Conservation (phyloP, 2,888 invertebrate species). For the Flexamia atlantica region DNA sequence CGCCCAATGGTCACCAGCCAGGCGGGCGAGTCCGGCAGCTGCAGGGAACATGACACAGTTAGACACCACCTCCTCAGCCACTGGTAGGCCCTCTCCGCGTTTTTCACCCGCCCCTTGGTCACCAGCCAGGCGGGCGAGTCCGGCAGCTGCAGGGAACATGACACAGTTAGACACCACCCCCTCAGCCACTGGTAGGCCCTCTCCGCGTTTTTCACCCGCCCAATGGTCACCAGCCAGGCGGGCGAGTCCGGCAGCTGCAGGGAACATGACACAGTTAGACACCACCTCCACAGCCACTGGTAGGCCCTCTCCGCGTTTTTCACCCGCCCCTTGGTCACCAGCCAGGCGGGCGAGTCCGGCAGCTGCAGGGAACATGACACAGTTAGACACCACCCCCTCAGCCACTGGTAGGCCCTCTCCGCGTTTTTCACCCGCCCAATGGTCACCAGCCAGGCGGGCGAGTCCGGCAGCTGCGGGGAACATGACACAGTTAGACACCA, state of each 20-base stretch:
- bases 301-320: conserved; percentile 77
- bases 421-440: conserved; percentile 78
- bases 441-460: conserved; percentile 79
- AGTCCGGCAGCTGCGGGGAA: conserved; percentile 80
- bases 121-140: conserved; percentile 80
- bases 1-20: conserved; percentile 79
- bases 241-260: conserved; percentile 80
- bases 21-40: conserved; percentile 80
- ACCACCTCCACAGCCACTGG: conserved; percentile 78
- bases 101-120: conserved; percentile 77
- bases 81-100: conserved; percentile 77
- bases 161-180: too few species aligned
- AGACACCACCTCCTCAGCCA: conserved; percentile 79
- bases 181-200: conserved; percentile 77
- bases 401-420: conserved; percentile 76
- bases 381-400: conserved; percentile 79
- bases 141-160: too few species aligned
- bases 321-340: conserved; percentile 77
- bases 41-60: too few species aligned
- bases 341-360: conserved; percentile 79
- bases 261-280: too few species aligned
- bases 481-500: too few species aligned
- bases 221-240: conserved; percentile 79
- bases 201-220: conserved; percentile 77
- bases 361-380: too few species aligned